Evolutionary conservation across 37 sponge, comb jelly and placozoan species (phyloP).

Genomic region (Aphrocallistes beatrix): DNA sequence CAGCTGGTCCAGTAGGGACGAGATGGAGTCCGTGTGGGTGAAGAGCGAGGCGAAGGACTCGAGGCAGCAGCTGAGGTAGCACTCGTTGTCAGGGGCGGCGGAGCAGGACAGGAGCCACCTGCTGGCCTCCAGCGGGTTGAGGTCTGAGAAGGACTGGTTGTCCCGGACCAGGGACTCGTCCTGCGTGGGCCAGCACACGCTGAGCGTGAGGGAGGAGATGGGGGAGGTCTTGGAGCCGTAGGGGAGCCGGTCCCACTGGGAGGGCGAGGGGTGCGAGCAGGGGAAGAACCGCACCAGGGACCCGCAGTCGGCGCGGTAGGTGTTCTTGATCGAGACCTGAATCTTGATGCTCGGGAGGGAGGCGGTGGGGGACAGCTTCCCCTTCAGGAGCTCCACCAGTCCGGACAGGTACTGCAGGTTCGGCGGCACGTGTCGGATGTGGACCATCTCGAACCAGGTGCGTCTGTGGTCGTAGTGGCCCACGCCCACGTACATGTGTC

Average conservation of each 20-base stretch:
- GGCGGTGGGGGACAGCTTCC: conserved; percentile 37
- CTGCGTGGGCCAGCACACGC: background rate
- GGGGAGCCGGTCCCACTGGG: background rate
- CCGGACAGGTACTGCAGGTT: conserved; percentile 70
- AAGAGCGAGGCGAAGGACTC: background rate
- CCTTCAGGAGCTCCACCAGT: conserved; percentile 71
- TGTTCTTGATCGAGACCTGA: background rate
- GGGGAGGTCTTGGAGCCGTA: conserved; percentile 11
- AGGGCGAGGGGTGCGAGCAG: background rate
- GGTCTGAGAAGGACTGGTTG: conserved; percentile 7
- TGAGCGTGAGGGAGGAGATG: background rate
- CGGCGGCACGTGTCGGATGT: conserved; percentile 60
- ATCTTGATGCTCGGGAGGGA: background rate
- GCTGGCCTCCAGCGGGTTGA: background rate
- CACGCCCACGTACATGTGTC: conserved; percentile 75
- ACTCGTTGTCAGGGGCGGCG: background rate
- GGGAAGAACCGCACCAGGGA: conserved; percentile 10
- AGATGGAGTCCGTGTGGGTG: background rate
- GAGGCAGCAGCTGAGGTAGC: background rate
- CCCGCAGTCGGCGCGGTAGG: conserved; percentile 5
- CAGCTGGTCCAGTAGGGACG: background rate
- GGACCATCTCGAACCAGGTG: conserved; percentile 52
- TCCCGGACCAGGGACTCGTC: background rate
- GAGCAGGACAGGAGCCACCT: background rate
- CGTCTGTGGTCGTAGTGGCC: conserved; percentile 31